A percentile compares a stretch with the other conserved stretches of the same genome.
phyloP scores from a whole-genome alignment of 2,113 vertebrate species.

The Mellivora capensis region DNA sequence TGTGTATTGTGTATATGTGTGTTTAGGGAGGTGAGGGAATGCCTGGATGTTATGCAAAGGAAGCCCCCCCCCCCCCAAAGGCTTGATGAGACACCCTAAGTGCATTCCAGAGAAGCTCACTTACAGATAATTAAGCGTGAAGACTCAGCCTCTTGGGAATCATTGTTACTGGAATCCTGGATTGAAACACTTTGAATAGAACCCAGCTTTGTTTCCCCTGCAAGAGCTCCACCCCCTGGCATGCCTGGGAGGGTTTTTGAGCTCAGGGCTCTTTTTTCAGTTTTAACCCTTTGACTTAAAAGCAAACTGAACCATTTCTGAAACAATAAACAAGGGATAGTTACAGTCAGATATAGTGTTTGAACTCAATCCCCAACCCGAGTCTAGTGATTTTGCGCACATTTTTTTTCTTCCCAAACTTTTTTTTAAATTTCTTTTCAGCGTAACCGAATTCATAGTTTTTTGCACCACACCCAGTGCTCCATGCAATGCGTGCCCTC shows the following conservation, averaged over 20 bases:
- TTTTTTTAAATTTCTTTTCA: too few species aligned
- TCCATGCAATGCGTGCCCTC: too few species aligned
- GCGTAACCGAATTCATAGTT: too few species aligned
- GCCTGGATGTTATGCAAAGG: not conserved
- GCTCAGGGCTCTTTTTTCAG: not conserved
- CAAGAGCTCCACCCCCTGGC: not conserved
- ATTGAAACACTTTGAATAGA: slow-evolving; percentile 19
- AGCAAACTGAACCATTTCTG: not conserved
- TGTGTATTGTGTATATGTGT: not conserved
- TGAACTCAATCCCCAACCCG: not conserved
- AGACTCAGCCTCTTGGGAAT: not conserved
- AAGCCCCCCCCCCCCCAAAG: not conserved
- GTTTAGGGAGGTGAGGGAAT: not conserved
- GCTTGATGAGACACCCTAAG: not conserved
- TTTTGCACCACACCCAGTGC: too few species aligned
- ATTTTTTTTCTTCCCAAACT: too few species aligned
- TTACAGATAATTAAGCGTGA: not conserved
- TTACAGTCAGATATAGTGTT: not conserved
- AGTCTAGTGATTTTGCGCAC: not conserved
- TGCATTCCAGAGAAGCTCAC: not conserved
- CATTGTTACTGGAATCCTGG: not conserved
- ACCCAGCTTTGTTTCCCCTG: not conserved
- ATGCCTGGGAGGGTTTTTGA: not conserved
- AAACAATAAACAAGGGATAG: not conserved
- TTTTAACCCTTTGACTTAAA: slow-evolving; percentile 4